These are phyloP conservation scores for Tinea trinotella DNA, from an alignment of 2,888 invertebrate genomes.

Conservation along the genomic window DNA sequence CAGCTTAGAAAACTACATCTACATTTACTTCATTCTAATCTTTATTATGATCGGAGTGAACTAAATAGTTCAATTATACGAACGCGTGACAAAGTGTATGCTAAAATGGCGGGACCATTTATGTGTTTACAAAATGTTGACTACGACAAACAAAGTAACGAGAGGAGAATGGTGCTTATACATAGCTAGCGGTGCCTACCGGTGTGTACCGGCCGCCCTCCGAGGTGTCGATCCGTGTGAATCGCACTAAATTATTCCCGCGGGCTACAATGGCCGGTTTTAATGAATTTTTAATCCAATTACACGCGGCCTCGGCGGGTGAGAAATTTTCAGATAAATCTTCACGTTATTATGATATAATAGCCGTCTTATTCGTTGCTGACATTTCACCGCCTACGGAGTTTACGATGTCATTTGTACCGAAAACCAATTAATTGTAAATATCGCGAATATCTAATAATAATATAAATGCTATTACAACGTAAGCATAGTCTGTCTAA, in stretches of 20 bases:
- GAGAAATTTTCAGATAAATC: slow-evolving; percentile 62
- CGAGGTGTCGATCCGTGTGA: slow-evolving; percentile 57
- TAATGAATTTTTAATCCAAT: slow-evolving; percentile 73
- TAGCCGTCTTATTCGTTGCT: slow-evolving; percentile 28
- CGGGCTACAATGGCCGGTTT: slow-evolving; percentile 52
- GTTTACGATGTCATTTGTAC: slow-evolving; percentile 7
- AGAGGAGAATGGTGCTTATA: background rate
- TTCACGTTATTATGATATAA: slow-evolving; percentile 46
- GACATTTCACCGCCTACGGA: slow-evolving; percentile 15
- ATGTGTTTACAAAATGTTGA: background rate
- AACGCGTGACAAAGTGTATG: too few species aligned
- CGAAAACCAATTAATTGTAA: slow-evolving; percentile 12
- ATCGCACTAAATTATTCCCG: slow-evolving; percentile 70
- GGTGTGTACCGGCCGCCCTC: slow-evolving; percentile 23
- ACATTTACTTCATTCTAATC: too few species aligned
- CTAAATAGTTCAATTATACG: too few species aligned
- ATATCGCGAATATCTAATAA: background rate
- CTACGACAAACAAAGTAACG: background rate
- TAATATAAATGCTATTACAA: background rate
- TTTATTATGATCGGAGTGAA: too few species aligned
- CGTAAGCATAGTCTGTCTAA: too few species aligned
- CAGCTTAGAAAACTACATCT: too few species aligned
- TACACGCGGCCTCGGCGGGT: slow-evolving; percentile 53
- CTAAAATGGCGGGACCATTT: background rate
- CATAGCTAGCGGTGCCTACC: background rate